A percentile compares a stretch with the other conserved stretches of the same genome.
Evolutionary conservation across 1,140 invertebrate genomes (phyloP).

Genomic region (Bombus huntii): DNA sequence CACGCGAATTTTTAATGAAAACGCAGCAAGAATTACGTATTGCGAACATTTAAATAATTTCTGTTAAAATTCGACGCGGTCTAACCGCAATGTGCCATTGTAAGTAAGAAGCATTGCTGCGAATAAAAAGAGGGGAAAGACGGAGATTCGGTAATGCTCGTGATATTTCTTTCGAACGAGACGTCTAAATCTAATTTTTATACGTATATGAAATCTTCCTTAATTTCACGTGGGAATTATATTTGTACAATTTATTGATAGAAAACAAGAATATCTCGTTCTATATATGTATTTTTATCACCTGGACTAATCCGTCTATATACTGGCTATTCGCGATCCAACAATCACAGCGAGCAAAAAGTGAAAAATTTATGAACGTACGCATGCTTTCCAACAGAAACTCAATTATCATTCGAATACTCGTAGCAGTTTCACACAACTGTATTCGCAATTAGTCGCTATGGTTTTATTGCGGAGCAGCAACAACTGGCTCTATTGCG

Average conservation of each 20-base stretch:
- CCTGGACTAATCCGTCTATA: background rate
- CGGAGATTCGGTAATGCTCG: no score
- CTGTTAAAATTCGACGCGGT: background rate
- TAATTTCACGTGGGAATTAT: background rate
- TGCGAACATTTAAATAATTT: background rate
- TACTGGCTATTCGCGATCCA: background rate
- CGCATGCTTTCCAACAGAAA: background rate
- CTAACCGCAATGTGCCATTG: background rate
- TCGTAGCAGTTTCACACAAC: conserved; percentile 4
- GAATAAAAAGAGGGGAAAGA: background rate
- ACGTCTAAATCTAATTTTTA: background rate
- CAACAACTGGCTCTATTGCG: conserved; percentile 12
- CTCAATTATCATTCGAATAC: conserved; percentile 13
- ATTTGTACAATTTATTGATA: no score
- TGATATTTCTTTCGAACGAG: background rate
- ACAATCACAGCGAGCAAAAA: background rate
- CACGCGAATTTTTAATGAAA: background rate
- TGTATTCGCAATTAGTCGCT: conserved; percentile 28
- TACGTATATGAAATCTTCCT: background rate
- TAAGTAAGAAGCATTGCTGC: background rate
- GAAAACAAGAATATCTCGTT: background rate
- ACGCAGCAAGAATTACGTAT: background rate
- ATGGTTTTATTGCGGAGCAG: conserved; percentile 19
- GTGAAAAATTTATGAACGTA: background rate
- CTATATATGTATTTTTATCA: background rate